phyloP scores from a whole-genome alignment of 2,888 invertebrate genomes.

The Cerastis rubricosa region DNA sequence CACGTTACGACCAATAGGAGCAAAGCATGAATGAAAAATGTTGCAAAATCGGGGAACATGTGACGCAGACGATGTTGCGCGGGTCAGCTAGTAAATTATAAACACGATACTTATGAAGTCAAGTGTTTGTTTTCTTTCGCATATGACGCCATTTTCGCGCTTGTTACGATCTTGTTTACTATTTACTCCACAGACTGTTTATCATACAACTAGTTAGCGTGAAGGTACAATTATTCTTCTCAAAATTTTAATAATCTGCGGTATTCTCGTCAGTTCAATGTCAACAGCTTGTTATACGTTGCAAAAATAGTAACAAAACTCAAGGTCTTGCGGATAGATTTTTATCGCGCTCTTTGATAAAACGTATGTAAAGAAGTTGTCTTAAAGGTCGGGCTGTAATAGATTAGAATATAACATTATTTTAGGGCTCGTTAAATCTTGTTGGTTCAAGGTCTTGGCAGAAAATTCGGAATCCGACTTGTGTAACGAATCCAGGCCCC shows the following conservation, averaged over 20 bases:
- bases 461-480: neutral
- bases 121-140: neutral
- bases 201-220: neutral
- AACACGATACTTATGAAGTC: neutral
- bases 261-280: constrained; percentile 48
- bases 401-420: constrained; percentile 2
- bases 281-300: constrained; percentile 25
- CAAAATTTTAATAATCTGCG: constrained; percentile 7
- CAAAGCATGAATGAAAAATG: no score
- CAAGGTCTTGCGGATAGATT: constrained; percentile 47
- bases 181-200: neutral
- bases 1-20: no score
- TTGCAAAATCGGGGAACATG: no score
- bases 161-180: constrained; percentile 14
- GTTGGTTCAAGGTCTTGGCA: neutral
- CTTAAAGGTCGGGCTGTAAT: constrained; percentile 18
- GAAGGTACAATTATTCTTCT: constrained; percentile 13
- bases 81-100: neutral
- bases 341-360: constrained; percentile 53
- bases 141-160: constrained; percentile 13
- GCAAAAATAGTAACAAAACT: constrained; percentile 41
- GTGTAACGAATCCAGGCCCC: no score
- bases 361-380: constrained; percentile 11
- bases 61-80: no score
- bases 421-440: neutral